Percentiles rank a stretch among this genome's conserved stretches.
phyloP scores from a whole-genome alignment of 2,797 vertebrate genomes.

The Todus mexicanus region DNA sequence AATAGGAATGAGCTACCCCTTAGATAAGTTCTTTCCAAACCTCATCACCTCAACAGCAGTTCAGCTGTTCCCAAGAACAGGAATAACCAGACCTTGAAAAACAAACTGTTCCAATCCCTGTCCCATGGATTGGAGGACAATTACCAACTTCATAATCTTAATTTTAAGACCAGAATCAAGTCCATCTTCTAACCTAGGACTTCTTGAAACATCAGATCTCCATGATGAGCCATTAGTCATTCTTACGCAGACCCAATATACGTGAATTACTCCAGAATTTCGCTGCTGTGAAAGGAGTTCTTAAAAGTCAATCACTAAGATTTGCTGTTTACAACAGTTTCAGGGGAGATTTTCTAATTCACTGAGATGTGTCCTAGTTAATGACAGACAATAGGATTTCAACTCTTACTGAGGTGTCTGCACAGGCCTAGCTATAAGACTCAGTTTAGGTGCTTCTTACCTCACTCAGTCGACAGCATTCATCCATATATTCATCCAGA shows the following conservation, averaged over 20 bases:
- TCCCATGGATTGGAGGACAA: background rate
- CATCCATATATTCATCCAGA: conserved; percentile 87
- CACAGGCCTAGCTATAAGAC: background rate
- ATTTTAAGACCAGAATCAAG: background rate
- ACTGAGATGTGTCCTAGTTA: background rate
- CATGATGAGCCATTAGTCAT: background rate
- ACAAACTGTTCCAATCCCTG: background rate
- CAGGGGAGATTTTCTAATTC: background rate
- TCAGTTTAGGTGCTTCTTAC: conserved; percentile 65
- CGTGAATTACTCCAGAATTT: background rate
- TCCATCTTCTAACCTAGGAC: background rate
- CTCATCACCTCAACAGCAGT: background rate
- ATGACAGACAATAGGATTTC: background rate
- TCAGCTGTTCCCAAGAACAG: background rate
- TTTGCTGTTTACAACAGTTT: background rate
- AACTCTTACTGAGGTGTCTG: background rate
- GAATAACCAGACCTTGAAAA: background rate
- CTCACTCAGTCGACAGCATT: conserved; percentile 87
- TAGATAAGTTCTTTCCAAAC: background rate
- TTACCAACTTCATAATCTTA: background rate
- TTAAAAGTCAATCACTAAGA: background rate
- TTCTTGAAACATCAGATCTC: background rate
- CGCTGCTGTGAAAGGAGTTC: background rate
- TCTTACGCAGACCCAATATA: background rate
- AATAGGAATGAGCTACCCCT: background rate